Conservation (phyloP, 2,797 vertebrate species). For the Galago senegalensis region DNA sequence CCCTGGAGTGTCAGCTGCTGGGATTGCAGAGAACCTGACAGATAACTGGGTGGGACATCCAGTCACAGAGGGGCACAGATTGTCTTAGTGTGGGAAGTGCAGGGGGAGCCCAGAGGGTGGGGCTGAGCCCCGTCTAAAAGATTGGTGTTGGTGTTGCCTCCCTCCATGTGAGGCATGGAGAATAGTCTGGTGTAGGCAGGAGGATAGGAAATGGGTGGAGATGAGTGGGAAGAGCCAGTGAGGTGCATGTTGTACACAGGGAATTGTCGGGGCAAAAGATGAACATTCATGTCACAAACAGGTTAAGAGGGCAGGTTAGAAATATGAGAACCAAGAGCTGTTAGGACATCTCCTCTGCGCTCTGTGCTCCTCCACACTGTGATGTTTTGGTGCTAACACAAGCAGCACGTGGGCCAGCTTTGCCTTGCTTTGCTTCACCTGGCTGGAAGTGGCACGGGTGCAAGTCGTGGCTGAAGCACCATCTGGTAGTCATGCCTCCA, state of each 20-base stretch:
- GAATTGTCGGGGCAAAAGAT: not conserved
- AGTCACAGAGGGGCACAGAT: no score
- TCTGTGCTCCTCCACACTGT: not conserved
- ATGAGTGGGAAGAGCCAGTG: not conserved
- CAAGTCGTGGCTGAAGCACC: not conserved
- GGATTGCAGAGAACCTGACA: no score
- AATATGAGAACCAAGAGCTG: not conserved
- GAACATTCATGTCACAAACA: not conserved
- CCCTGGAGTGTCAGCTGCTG: not conserved
- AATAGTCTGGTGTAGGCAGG: not conserved
- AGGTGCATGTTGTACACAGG: no score
- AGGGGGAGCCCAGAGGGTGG: not conserved
- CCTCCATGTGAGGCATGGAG: not conserved
- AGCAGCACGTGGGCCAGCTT: not conserved
- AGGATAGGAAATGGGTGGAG: not conserved
- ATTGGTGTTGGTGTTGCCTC: not conserved
- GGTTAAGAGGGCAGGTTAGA: no score
- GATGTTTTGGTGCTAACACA: not conserved
- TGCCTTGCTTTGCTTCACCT: not conserved
- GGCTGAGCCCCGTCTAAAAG: not conserved
- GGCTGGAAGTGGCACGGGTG: not conserved
- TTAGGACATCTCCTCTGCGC: not conserved
- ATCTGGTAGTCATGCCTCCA: not conserved
- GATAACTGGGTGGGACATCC: not conserved
- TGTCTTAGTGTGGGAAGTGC: not conserved